These are phyloP conservation scores for Panagrolaimus sp. DNA, from an alignment of 1,140 invertebrate species.

Conservation along the genomic window DNA sequence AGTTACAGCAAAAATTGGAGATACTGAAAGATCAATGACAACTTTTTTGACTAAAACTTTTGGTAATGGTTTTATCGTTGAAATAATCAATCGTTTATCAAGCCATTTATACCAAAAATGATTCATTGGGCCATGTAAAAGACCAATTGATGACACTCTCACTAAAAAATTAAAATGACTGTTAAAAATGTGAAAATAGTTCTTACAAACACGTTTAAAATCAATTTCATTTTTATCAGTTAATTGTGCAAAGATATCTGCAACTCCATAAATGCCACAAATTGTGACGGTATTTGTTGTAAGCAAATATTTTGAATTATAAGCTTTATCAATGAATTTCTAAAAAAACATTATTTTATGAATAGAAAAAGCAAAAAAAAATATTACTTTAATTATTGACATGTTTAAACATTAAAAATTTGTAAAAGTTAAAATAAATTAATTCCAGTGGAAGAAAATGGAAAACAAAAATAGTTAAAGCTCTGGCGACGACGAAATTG, in stretches of 20 bases:
- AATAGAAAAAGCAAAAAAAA: too few species aligned
- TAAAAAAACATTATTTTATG: background rate
- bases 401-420: too few species aligned
- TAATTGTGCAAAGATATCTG: background rate
- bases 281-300: background rate
- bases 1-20: background rate
- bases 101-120: conserved; percentile 1
- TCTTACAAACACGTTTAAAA: too few species aligned
- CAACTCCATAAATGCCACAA: background rate
- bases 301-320: background rate
- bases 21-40: background rate
- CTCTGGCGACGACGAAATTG: too few species aligned
- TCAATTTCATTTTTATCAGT: background rate
- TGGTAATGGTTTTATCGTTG: background rate
- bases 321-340: background rate
- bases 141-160: background rate
- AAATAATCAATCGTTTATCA: background rate
- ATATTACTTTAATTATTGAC: too few species aligned
- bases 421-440: too few species aligned
- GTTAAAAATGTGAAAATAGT: background rate
- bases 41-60: background rate
- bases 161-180: background rate
- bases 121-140: conserved; percentile 4
- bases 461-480: too few species aligned
- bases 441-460: too few species aligned